Percentiles rank a stretch among this genome's conserved stretches.
Evolutionary conservation across 2,113 vertebrate species (phyloP).

Genomic region (Monopterus albus): DNA sequence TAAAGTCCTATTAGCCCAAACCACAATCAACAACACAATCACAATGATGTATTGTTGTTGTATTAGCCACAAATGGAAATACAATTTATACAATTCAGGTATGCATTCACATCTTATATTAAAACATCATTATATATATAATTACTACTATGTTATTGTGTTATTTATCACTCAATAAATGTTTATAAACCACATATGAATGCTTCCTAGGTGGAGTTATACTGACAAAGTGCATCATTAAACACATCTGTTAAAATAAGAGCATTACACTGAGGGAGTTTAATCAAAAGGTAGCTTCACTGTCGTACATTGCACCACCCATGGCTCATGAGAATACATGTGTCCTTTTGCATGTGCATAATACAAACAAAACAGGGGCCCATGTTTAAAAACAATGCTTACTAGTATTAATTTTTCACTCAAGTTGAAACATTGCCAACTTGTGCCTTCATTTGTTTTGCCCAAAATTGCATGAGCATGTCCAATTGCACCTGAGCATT

Average conservation of each 20-base stretch:
- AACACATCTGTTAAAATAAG: too few relatives aligned
- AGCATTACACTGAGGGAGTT: not conserved
- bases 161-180: too few relatives aligned
- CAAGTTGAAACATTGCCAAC: not conserved
- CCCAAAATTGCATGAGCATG: not conserved
- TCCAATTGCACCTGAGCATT: not conserved
- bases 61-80: constrained; percentile 55
- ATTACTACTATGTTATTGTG: too few relatives aligned
- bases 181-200: too few relatives aligned
- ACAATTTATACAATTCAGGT: constrained; percentile 42
- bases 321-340: not conserved
- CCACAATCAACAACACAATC: constrained; percentile 50
- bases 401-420: not conserved
- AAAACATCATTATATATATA: too few relatives aligned
- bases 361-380: too few relatives aligned
- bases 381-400: not conserved
- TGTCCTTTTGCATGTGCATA: not conserved
- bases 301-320: not conserved
- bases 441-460: not conserved
- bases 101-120: constrained; percentile 11
- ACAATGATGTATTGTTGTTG: constrained; percentile 63
- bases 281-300: not conserved
- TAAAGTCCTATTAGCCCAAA: constrained; percentile 50
- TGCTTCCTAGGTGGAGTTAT: too few relatives aligned
- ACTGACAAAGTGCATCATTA: too few relatives aligned